Conservation (phyloP, 1,140 invertebrate genomes). For the Lasioglossum baleicum region DNA sequence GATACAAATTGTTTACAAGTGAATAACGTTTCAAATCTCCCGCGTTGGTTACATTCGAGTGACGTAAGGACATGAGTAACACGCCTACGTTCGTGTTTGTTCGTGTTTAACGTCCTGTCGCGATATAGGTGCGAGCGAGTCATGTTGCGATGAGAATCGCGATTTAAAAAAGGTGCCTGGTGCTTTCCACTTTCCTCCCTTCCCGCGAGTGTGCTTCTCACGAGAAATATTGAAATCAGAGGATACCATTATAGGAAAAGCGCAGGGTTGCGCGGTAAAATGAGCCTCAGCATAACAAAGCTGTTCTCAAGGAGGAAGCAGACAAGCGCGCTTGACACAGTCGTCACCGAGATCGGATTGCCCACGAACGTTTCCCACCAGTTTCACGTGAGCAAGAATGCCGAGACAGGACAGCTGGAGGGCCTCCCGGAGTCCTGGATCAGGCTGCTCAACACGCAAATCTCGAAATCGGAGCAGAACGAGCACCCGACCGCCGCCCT, state of each 20-base stretch:
- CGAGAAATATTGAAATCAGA: neutral
- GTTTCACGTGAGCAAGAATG: conserved; percentile 90
- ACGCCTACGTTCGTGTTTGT: conserved; percentile 10
- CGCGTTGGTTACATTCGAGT: neutral
- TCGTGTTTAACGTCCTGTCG: conserved; percentile 9
- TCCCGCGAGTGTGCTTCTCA: neutral
- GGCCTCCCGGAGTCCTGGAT: conserved; percentile 90
- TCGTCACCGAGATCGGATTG: conserved; percentile 85
- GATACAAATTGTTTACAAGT: too few relatives aligned
- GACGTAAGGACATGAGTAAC: neutral
- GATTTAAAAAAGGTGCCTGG: conserved; percentile 3
- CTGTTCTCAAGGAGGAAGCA: conserved; percentile 76
- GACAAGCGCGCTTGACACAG: conserved; percentile 59
- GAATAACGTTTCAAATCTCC: neutral
- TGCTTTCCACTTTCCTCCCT: neutral
- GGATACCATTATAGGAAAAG: neutral
- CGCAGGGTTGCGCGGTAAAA: conserved; percentile 59
- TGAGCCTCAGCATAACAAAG: conserved; percentile 75
- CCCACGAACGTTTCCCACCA: conserved; percentile 89
- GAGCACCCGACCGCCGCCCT: conserved; percentile 95
- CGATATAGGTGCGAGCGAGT: conserved; percentile 7
- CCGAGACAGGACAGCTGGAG: conserved; percentile 87
- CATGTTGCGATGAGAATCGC: conserved; percentile 27
- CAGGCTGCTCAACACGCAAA: conserved; percentile 90
- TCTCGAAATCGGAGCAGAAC: conserved; percentile 92